Base-by-base conservation (phyloP, 2,113 vertebrate genomes). In the Etheostoma spectabile region DNA sequence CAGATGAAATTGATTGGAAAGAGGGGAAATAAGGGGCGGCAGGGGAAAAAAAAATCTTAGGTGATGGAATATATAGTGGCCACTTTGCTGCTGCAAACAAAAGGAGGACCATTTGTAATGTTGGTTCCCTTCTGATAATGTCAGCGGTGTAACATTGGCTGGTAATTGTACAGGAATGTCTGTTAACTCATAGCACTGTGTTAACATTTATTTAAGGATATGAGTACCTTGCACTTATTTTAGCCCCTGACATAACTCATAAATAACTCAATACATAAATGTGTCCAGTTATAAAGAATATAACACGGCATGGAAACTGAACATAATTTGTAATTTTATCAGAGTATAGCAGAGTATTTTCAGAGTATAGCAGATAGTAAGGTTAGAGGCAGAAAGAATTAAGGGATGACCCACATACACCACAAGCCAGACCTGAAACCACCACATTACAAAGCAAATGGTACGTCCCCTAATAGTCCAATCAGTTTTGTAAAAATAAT, bases 21-120 rank as follows among this genome's bases (percentile, higher is more conserved):
- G 77, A n/a, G 24, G 42, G 69, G 86, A 82, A 70, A 83, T 80
- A 71, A 85, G 72, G 56, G 30, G 62, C 18, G 30, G 67, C 13
- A 16, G 30, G 42, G 2, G 24, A 18, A 46, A 65, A 38, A 38
- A 80, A 87, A 86, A 86, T 61, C 35, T 38, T 64, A 92, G 87
- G 86, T 92, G 91, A 92, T 89, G 88, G 88, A 90, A 93, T 91
- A 93, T 93, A 91, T 92, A 93, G 86, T 86, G 83, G 75, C 85
- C 89, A 75, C 79, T 87, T 91, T 86, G 82, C 75, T 45, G 68
- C 80, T 76, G 68, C 89, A 90, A 86, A 88, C 77, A 74, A 79
- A 77, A 71, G 74, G 79, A 78, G 68, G 64, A 72, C 86, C 67
- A 79, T 85, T 86, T 88, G 88, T 90, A 88, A 89, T 62, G 79